Conservation (phyloP, 1,140 invertebrate genomes). For the Drosophila virilis region DNA sequence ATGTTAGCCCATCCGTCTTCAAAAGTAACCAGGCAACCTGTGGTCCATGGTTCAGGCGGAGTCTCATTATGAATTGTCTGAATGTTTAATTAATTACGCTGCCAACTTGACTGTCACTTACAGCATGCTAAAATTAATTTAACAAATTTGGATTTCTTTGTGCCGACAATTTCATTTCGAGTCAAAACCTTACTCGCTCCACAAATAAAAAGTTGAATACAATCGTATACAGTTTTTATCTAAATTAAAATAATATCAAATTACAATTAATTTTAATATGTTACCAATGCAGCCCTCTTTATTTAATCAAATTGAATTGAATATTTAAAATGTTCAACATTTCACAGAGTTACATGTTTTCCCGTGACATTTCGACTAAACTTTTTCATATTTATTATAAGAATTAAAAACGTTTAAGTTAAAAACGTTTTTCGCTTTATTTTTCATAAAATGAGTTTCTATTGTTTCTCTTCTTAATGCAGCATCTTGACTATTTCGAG, state of each 20-base stretch:
- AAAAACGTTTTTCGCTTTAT: no score
- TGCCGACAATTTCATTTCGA: background rate
- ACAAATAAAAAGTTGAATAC: no score
- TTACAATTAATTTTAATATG: no score
- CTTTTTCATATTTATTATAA: no score
- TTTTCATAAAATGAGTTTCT: background rate
- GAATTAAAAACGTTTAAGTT: no score
- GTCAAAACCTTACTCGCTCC: background rate
- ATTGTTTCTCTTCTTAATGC: background rate
- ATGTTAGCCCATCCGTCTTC: slow-evolving; percentile 26
- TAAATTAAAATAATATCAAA: no score
- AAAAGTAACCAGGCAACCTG: slow-evolving; percentile 61
- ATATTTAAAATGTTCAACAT: no score
- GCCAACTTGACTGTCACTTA: slow-evolving; percentile 22
- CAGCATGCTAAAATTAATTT: slow-evolving; percentile 36
- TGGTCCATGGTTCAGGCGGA: slow-evolving; percentile 35
- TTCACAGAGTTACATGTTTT: no score
- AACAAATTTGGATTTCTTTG: background rate
- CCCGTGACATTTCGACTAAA: no score
- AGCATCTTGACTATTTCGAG: background rate
- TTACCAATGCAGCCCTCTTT: no score
- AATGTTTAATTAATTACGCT: slow-evolving; percentile 34
- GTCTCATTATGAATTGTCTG: slow-evolving; percentile 8
- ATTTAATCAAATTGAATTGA: no score
- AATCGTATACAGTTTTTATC: no score